Evolutionary conservation across 2,888 invertebrate genomes (phyloP), one percentile per base, ranked within the genome.

Genomic region (Eustalomyia histrio): DNA sequence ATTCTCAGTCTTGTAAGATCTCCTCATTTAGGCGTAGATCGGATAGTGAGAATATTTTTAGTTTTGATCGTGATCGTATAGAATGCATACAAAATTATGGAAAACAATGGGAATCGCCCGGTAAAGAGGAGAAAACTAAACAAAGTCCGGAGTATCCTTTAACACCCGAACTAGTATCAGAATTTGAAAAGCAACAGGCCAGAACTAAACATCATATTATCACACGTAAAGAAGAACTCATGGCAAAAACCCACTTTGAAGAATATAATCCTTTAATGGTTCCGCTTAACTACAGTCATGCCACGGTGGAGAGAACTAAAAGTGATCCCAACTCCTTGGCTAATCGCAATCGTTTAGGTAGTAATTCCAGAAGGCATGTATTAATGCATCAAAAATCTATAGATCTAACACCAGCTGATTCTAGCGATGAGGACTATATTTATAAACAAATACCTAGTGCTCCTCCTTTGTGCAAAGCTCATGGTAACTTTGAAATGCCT

Each of bases 331-430:
- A 96, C 88, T 94, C 94, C 39, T 91, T 95, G 67, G 95, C 95
- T 0, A 94, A 94, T 85, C 92, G 95, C 74, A 94, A 94, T 80
- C 92, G 95, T 16, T 91, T 95, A 69, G 94, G 94, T 76, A 95
- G 94, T 5, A 95, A 93, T 86, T 94, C 94, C 3, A 92, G 95
- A n/a, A 92, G 96, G 17, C 94, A 95, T 89, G 93, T 95, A 33
- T 89, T 96, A 24, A 96, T 95, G 94, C 96, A 96, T 90, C 96
- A 96, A 86, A 96, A 96, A 87, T 96, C 96, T 0, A 96, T 96
- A 78, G 96, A 96, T 87, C 90, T 96, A 33, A 96, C 96, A 1
- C 96, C 96, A 5, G 95, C 95, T 0, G 96, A 96, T 89, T 96
- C 96, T 0, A 95, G 96, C 79, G 96, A 96, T 86, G 96, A 96